Conservation (phyloP, 2,797 vertebrate species). For the Phoeniculus purpureus region DNA sequence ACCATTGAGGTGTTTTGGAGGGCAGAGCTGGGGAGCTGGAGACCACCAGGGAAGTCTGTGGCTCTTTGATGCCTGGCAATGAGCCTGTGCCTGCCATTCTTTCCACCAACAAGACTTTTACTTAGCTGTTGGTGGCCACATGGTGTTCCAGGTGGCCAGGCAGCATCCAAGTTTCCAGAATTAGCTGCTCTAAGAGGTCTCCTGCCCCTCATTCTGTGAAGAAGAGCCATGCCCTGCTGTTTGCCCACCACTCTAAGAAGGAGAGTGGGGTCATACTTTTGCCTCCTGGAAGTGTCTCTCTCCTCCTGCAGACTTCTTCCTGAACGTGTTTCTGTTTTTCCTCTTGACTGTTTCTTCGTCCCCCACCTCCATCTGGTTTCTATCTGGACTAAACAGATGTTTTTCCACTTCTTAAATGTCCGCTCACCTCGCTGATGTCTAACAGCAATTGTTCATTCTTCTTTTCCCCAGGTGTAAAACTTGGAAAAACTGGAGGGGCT, state of each 20-base stretch:
- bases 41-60: neutral
- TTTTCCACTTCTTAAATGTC: constrained; percentile 77
- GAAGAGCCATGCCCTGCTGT: neutral
- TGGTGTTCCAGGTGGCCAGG: neutral
- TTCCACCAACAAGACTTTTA: neutral
- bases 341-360: constrained; percentile 23
- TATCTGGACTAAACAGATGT: constrained; percentile 78
- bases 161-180: neutral
- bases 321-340: constrained; percentile 61
- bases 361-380: constrained; percentile 76
- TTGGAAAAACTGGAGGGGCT: constrained; percentile 33
- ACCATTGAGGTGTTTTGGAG: neutral
- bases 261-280: neutral
- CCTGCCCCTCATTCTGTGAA: neutral
- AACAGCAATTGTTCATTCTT: constrained; percentile 51
- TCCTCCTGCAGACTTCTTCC: constrained; percentile 66
- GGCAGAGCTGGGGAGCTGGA: neutral
- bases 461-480: constrained; percentile 70
- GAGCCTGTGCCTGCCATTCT: fast-evolving
- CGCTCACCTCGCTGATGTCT: constrained; percentile 15
- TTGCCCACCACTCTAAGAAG: neutral
- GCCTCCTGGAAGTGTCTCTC: constrained; percentile 19
- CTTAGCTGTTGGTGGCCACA: neutral
- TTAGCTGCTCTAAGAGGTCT: fast-evolving
- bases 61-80: neutral